Evolutionary conservation across 2,113 vertebrate genomes (phyloP).

Genomic region (Stigmatopora nigra): DNA sequence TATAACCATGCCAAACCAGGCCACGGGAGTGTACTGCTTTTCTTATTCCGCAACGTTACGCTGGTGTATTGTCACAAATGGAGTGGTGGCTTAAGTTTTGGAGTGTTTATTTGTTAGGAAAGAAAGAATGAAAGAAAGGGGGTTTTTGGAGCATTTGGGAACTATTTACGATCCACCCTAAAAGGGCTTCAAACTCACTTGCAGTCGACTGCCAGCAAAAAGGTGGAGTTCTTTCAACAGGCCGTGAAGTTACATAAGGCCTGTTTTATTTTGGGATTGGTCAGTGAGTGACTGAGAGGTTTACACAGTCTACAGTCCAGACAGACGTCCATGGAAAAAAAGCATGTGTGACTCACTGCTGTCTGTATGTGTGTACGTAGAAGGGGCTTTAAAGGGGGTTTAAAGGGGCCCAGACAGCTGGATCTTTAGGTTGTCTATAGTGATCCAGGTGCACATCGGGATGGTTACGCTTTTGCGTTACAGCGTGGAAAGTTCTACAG

Average conservation of each 20-base stretch:
- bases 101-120: constrained; percentile 37
- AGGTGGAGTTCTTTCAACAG: constrained; percentile 28
- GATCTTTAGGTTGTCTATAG: constrained; percentile 7
- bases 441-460: constrained; percentile 28
- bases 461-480: constrained; percentile 18
- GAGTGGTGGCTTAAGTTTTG: constrained; percentile 27
- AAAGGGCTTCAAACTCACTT: constrained; percentile 36
- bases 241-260: constrained; percentile 40
- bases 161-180: constrained; percentile 42
- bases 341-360: constrained; percentile 28
- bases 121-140: constrained; percentile 14
- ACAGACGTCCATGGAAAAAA: constrained; percentile 36
- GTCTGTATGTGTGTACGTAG: constrained; percentile 12
- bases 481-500: constrained; percentile 14
- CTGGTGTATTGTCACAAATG: constrained; percentile 40
- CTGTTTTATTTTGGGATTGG: constrained; percentile 30
- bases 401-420: constrained; percentile 17
- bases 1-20: constrained; percentile 67
- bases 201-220: constrained; percentile 33
- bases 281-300: constrained; percentile 25
- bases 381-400: constrained; percentile 2
- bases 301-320: constrained; percentile 31
- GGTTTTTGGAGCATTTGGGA: constrained; percentile 32
- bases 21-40: constrained; percentile 48
- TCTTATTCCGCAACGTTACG: constrained; percentile 9